Base-by-base conservation (phyloP, 1,140 invertebrate species). In the Eueides isabella region DNA sequence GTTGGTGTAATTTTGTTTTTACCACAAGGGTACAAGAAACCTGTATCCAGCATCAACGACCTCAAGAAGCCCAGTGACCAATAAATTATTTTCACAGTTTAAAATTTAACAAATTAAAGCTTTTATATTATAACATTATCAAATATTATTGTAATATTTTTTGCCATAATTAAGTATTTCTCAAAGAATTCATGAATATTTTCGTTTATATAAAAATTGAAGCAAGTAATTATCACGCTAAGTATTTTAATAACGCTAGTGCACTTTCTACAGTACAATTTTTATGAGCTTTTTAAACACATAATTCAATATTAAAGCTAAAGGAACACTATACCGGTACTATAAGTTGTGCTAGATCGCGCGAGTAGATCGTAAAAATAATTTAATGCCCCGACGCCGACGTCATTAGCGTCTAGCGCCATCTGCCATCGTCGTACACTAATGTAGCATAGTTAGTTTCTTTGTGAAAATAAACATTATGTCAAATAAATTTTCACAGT, bases 341-440 rank as follows among this genome's bases (percentile, higher is more conserved):
- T 63, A 30, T 63, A 77, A 63, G 74, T 79, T 78, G 77, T 72
- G 79, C 76, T 81, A 80, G 72, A 70, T 70, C 68, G 74, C 69
- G 68, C 70, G 81, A 80, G 80, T 79, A 79, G 82, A 76, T 89
- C 87, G 82, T 91, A 90, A 90, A 90, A 91, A 90, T 91, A 87
- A 91, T 91, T 89, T 89, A 91, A 82, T 86, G 82, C 74, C 75
- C 72, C 78, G 79, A 76, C 84, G 79, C 65, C 78, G 83, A 80
- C 83, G 83, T 89, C 89, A 88, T 91, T 91, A 91, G 86, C 79
- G 81, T 67, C 73, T 75, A 72, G 67, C 84, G 85, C 85, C 89
- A 89, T 90, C 89, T 90, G 86, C 77, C 81, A 77, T 76, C 80
- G 76, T 66, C 73, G 74, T 67, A 44, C 75, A 72, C 69, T 71